Evolutionary conservation across 2,888 invertebrate genomes (phyloP).

Genomic region (Galerucella calmariensis): DNA sequence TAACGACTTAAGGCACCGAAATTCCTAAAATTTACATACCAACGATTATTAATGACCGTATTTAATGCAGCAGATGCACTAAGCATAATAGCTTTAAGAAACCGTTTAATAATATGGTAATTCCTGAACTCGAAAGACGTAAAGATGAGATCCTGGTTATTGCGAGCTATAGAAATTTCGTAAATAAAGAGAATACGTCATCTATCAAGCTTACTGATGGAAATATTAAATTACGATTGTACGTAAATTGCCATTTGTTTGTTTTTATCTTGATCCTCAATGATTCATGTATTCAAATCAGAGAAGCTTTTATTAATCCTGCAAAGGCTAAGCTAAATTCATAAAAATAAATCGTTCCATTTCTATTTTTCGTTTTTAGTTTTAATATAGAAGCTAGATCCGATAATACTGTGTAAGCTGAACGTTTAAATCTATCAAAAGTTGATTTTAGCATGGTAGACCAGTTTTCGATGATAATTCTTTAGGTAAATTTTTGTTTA

Average conservation of each 20-base stretch:
- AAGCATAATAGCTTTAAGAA: neutral
- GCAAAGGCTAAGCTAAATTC: neutral
- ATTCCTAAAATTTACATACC: neutral
- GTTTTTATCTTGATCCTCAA: neutral
- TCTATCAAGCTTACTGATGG: neutral
- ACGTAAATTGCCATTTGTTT: neutral
- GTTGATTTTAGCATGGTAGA: no score
- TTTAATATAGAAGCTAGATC: no score
- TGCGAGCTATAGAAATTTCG: neutral
- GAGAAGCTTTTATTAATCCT: neutral
- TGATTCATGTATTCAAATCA: neutral
- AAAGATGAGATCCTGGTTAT: neutral
- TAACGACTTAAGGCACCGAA: neutral
- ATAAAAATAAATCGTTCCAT: no score
- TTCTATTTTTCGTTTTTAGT: no score
- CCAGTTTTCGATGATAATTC: no score
- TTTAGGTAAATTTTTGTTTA: no score
- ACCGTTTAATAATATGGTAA: constrained; percentile 6
- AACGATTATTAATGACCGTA: neutral
- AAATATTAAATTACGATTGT: constrained; percentile 6
- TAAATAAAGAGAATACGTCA: neutral
- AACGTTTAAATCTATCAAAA: no score
- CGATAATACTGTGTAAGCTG: no score
- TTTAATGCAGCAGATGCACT: constrained; percentile 4
- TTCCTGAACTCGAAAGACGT: neutral